phyloP scores from a whole-genome alignment of 2,797 vertebrate species.

The Peromyscus nudipes region DNA sequence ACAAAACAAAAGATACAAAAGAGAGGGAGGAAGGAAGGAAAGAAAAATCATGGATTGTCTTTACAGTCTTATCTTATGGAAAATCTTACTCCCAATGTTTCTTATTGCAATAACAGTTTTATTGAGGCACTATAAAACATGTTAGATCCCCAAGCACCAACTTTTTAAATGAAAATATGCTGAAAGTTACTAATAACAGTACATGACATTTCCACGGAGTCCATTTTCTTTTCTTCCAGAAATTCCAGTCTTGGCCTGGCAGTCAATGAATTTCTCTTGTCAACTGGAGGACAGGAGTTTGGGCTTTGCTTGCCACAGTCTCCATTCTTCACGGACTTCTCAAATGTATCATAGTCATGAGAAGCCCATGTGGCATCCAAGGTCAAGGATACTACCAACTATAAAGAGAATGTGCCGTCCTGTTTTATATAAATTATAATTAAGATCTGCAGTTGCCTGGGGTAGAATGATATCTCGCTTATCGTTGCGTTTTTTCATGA shows the following conservation, averaged over 20 bases:
- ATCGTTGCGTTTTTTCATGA: conserved; percentile 39
- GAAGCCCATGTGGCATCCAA: conserved; percentile 3
- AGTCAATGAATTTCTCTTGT: conserved; percentile 40
- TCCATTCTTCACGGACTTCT: not conserved
- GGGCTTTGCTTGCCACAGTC: not conserved
- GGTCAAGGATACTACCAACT: conserved; percentile 54
- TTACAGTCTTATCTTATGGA: conserved; percentile 63
- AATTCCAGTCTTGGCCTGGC: not conserved
- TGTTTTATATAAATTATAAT: conserved; percentile 77
- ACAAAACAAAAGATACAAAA: not conserved
- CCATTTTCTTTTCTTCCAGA: not conserved
- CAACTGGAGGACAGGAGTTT: not conserved
- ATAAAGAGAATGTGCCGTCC: conserved; percentile 43
- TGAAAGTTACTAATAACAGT: not conserved
- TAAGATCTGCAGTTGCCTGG: conserved; percentile 61
- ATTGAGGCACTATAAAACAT: not conserved
- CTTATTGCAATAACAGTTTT: not conserved
- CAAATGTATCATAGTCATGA: not conserved
- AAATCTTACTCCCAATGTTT: not conserved
- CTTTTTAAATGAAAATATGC: not conserved
- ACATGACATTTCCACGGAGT: conserved; percentile 18
- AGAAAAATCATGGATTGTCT: not conserved
- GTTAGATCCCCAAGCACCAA: not conserved
- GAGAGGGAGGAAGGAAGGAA: not conserved
- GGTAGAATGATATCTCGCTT: conserved; percentile 60